Percentiles rank a stretch among this genome's conserved stretches.
These are phyloP conservation scores for Epinephelus coioides DNA, from an alignment of 2,797 vertebrate species.

Conservation along the genomic window DNA sequence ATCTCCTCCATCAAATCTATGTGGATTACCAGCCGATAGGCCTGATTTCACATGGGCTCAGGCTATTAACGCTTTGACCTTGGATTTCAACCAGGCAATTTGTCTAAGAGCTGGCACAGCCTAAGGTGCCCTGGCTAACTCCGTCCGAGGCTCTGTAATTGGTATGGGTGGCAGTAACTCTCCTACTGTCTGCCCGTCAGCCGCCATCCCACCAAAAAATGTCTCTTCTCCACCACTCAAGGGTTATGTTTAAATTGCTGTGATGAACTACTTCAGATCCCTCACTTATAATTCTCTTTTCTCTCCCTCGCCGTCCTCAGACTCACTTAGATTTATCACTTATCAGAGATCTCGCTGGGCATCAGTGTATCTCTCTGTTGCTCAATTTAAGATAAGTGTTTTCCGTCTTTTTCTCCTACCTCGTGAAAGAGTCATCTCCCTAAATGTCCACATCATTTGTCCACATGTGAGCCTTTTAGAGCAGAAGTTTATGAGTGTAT, in stretches of 20 bases:
- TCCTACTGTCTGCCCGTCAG: conserved; percentile 43
- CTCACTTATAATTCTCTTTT: conserved; percentile 42
- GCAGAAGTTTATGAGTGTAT: not conserved
- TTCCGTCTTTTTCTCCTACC: not conserved
- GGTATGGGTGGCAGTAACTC: conserved; percentile 64
- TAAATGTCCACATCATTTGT: not conserved
- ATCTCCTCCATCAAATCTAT: conserved; percentile 66
- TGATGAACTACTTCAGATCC: conserved; percentile 67
- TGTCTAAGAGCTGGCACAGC: conserved; percentile 71
- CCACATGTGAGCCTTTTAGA: not conserved
- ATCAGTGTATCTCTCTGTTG: conserved; percentile 15
- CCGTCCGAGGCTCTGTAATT: conserved; percentile 47
- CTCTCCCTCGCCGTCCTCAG: conserved; percentile 12
- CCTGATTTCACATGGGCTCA: conserved; percentile 78
- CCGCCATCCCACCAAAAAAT: conserved; percentile 39
- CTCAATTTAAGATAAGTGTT: conserved; percentile 13
- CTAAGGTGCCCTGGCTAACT: conserved; percentile 46
- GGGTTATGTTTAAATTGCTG: conserved; percentile 67
- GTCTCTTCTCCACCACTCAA: conserved; percentile 58
- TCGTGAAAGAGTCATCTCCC: not conserved
- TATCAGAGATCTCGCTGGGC: conserved; percentile 22
- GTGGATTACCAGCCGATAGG: conserved; percentile 78
- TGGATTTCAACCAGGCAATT: conserved; percentile 81
- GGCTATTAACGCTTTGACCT: conserved; percentile 82
- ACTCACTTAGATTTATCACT: conserved; percentile 35